Base-by-base conservation (phyloP, 2,797 vertebrate genomes). In the Hydrocynus forskahlii region DNA sequence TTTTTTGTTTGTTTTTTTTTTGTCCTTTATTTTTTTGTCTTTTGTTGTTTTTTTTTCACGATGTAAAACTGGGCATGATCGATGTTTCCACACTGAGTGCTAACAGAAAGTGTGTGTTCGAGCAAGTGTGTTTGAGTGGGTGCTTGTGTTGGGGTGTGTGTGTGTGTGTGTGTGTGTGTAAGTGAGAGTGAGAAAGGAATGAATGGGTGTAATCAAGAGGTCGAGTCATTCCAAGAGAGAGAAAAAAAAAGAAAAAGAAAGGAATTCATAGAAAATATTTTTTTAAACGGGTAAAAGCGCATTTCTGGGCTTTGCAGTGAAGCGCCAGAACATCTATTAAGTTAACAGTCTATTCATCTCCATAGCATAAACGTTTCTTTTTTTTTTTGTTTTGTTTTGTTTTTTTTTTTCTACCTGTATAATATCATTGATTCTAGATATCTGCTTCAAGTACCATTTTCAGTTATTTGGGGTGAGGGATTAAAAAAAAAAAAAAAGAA, bases 261-360 rank as follows among this genome's bases (percentile, higher is more conserved):
- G 29, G 29, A 88, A 89, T 89, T 81, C 86, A 86, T 90, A 84
- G 87, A 78, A 75, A 86, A 78, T 25, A 83, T 86, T 89, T 54
- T 9, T 8, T 86, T 54, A 85, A 88, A 74, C 86, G 81, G 79
- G 80, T 89, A 76, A 86, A 87, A 90, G 90, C 55, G 68, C 55
- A 67, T 83, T 45, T 81, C 70, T 74, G 74, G 78, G 35, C 54
- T 76, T 35, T 89, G 88, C 83, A 81, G 85, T 63, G 54, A 83
- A 86, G 88, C 85, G 91, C 90, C 91, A 89, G 75, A 60, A 87
- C 63, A 88, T 88, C 50, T 75, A 86, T 86, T 40, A 85, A 82
- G 86, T 90, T 92, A 94, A 94, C 93, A 93, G 92, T 94, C 92
- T 91, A 50, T 87, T 87, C 78, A 85, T 87, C 85, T 86, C 90